Percentiles rank a stretch among this genome's conserved stretches.
phyloP scores from a whole-genome alignment of 2,113 vertebrate genomes.

The Lates calcarifer region DNA sequence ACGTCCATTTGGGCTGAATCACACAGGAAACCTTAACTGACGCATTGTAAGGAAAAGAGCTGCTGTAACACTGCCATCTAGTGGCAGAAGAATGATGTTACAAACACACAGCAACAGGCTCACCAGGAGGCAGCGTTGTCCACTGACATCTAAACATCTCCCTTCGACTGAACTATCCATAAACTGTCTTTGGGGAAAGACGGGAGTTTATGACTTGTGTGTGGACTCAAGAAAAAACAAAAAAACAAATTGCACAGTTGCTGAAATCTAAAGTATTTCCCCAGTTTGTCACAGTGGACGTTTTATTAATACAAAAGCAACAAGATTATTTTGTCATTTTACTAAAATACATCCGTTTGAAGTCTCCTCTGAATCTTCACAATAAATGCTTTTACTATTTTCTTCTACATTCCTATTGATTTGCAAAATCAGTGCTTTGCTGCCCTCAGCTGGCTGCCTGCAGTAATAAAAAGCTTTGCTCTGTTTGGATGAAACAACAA shows the following conservation, averaged over 20 bases:
- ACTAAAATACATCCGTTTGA: not conserved
- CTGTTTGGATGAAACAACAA: not conserved
- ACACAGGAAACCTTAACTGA: no score
- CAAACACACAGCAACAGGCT: not conserved
- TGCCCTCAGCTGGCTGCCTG: conserved; percentile 49
- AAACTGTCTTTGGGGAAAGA: no score
- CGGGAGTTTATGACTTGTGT: not conserved
- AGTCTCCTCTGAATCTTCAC: not conserved
- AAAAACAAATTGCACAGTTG: not conserved
- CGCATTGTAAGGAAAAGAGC: no score
- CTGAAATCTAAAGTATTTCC: no score
- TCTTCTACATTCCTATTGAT: not conserved
- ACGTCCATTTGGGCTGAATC: no score
- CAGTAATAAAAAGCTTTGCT: not conserved
- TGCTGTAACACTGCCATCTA: conserved; percentile 53
- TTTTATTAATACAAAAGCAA: not conserved
- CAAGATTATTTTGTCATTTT: not conserved
- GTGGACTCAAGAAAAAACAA: not conserved
- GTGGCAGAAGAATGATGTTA: not conserved
- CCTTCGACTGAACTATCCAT: not conserved
- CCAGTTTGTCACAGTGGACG: no score
- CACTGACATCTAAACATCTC: not conserved
- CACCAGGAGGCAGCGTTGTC: not conserved
- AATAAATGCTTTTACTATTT: no score
- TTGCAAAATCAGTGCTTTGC: conserved; percentile 3